Evolutionary conservation across 2,113 vertebrate genomes (phyloP), one percentile per base, ranked within the genome.

Genomic region (Percopsis transmontana): DNA sequence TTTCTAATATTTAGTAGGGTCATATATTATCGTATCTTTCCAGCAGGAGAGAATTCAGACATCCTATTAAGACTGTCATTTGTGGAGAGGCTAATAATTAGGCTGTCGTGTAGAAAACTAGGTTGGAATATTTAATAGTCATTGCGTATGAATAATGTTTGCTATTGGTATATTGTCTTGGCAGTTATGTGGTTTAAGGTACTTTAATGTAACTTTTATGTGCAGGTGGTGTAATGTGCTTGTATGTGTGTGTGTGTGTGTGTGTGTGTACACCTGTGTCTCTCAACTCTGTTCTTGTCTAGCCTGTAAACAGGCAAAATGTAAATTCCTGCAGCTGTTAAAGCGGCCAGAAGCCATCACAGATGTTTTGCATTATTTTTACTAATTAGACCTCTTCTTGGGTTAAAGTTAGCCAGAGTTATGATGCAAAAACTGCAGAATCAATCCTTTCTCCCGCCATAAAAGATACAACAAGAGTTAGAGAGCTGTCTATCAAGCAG

Each of bases 1-100:
- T 33, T 55, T 12, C 23, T 55, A 55, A 55, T 24, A 6, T 33
- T 55, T 55, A 15, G 80, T 74, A 76, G 69, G 74, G 65, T 72
- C 70, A 74, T 79, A 80, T 85, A 74, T 83, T 84, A 52, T 18
- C 5, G 27, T 74, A 78, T 70, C 74, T 83, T 73, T 72, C 59
- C 76, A 70, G 85, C 74, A 78, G 68, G 71, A 79, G 86, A 85
- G 72, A 80, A 88, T 84, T 72, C 82, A 85, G 72, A 83, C 77
- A 74, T 47, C 56, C 76, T 74, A 84, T 83, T 79, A 71, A 67
- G 51, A 21, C 67, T 80, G 82, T 70, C 50, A 78, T 60, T 76
- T 79, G 58, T 63, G 71, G 62, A 64, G 71, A 64, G 68, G 68
- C 73, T 72, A 64, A 76, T 78, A 66, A 65, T 33, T 55, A 19